A percentile compares a stretch with the other conserved stretches of the same genome.
Evolutionary conservation across 2,888 invertebrate species (phyloP).

Genomic region (Trissoscelio sp.): DNA sequence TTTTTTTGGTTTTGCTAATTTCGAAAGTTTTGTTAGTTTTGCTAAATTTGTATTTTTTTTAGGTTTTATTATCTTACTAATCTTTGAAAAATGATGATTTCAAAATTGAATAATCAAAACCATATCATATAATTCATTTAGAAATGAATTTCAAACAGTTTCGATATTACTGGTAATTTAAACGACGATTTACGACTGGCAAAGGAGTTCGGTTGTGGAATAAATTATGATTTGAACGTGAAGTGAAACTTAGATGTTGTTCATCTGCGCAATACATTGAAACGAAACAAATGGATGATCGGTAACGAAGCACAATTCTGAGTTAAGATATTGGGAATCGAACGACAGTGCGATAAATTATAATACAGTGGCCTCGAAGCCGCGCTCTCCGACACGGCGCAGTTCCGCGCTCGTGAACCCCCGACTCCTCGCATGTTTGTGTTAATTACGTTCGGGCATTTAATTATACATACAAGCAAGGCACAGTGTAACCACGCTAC

Average conservation of each 20-base stretch:
- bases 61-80: too few relatives aligned
- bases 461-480: slow-evolving; percentile 67
- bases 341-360: slow-evolving; percentile 45
- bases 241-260: slow-evolving; percentile 36
- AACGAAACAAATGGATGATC: slow-evolving; percentile 38
- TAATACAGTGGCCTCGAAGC: slow-evolving; percentile 28
- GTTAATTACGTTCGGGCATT: slow-evolving; percentile 70
- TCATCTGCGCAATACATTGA: slow-evolving; percentile 26
- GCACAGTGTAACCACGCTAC: slow-evolving; percentile 29
- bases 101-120: too few relatives aligned
- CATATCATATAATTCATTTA: slow-evolving; percentile 26
- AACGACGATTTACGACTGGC: slow-evolving; percentile 34
- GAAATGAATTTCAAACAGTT: slow-evolving; percentile 27
- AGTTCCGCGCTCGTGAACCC: slow-evolving; percentile 32
- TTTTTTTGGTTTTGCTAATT: too few relatives aligned
- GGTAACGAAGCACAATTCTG: slow-evolving; percentile 37
- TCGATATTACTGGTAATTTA: slow-evolving; percentile 15
- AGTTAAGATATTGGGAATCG: slow-evolving; percentile 55
- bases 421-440: slow-evolving; percentile 61
- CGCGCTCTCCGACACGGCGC: slow-evolving; percentile 15
- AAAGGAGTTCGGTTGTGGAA: slow-evolving; percentile 13
- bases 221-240: slow-evolving; percentile 52
- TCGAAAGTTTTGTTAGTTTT: too few relatives aligned
- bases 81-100: too few relatives aligned
- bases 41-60: too few relatives aligned